These are phyloP conservation scores for Pteruthius melanotis DNA, from an alignment of 2,113 vertebrate genomes.

Conservation along the genomic window DNA sequence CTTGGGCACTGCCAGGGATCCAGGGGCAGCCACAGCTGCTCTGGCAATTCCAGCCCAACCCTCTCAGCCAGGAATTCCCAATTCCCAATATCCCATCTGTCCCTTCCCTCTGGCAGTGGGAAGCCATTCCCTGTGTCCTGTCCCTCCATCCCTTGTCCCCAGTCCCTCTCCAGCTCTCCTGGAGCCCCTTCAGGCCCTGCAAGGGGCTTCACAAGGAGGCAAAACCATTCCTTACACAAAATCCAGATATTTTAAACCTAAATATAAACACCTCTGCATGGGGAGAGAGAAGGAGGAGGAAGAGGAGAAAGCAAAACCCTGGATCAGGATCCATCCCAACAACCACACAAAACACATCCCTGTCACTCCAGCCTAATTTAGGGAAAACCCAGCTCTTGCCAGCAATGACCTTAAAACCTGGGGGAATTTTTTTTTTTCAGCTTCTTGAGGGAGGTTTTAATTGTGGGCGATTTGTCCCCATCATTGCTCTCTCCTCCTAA, in stretches of 20 bases:
- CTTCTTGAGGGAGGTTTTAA: background rate
- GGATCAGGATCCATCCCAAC: background rate
- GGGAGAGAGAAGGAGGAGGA: background rate
- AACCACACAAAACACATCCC: fast-evolving
- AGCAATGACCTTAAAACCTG: background rate
- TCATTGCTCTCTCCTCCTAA: conserved; percentile 46
- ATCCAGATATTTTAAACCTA: fast-evolving
- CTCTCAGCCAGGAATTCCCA: background rate
- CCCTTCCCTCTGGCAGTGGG: background rate
- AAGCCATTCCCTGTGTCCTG: background rate
- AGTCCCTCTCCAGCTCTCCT: background rate
- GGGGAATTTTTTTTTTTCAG: background rate
- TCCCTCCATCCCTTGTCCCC: background rate
- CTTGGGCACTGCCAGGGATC: background rate
- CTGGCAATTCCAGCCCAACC: background rate
- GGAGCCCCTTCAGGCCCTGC: background rate
- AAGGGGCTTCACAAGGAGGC: background rate
- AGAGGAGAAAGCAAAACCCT: background rate
- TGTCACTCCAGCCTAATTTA: background rate
- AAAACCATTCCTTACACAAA: fast-evolving
- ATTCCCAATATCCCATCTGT: background rate
- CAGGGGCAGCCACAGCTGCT: background rate
- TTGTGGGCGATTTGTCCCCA: background rate
- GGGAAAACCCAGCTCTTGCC: background rate
- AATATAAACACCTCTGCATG: background rate